A percentile compares a stretch with the other conserved stretches of the same genome.
phyloP scores from a whole-genome alignment of 2,888 invertebrate species.

The Thysanoteuthis rhombus region DNA sequence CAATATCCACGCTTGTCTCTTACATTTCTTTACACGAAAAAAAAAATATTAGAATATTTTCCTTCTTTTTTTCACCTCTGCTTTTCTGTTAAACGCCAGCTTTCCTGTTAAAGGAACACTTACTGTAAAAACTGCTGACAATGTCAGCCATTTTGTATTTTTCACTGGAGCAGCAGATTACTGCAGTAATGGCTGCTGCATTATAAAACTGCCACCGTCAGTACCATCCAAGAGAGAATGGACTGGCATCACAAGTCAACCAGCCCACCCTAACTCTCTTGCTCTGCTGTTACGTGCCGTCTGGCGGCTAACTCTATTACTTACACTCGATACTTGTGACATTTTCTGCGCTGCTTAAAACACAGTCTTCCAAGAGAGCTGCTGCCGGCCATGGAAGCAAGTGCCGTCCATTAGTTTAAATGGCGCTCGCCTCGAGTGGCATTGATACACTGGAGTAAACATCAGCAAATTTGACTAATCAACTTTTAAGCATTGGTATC shows the following conservation, averaged over 20 bases:
- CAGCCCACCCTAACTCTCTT: neutral
- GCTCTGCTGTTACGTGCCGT: neutral
- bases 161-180: neutral
- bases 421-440: neutral
- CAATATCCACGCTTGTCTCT: too few species aligned
- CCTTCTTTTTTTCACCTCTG: neutral
- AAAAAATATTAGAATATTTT: too few species aligned
- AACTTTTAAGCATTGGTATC: neutral
- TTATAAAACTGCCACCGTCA: neutral
- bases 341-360: neutral
- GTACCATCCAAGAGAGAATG: neutral
- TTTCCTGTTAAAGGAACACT: neutral
- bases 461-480: constrained; percentile 12
- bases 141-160: neutral
- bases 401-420: neutral
- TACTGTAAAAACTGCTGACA: neutral
- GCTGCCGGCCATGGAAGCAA: neutral
- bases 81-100: too few species aligned
- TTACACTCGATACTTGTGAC: neutral
- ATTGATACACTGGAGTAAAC: neutral
- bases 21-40: too few species aligned
- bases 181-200: neutral
- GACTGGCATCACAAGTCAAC: neutral
- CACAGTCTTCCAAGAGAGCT: neutral
- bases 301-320: constrained; percentile 12